Base-by-base conservation (phyloP, 2,888 invertebrate genomes). In the Autographa pulchrina region DNA sequence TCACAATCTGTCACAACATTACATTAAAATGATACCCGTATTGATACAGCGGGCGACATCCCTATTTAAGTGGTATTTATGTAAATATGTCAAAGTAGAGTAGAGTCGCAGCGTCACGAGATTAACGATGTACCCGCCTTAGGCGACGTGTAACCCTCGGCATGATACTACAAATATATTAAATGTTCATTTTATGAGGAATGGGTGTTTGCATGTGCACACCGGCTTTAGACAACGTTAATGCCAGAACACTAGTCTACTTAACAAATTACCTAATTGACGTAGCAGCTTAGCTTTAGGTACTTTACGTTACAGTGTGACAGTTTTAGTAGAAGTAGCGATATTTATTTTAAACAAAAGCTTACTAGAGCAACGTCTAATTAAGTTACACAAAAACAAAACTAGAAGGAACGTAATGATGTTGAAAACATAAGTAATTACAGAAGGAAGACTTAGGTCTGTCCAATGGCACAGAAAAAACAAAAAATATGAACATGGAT, bases 51-150 rank as follows among this genome's bases (percentile, higher is more conserved):
- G 80, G 78, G 78, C 83, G 85, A 85, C 85, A 83, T 82, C 81
- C 72, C 83, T 83, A 85, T 85, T 85, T 87, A 86, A 88, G 88
- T 87, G 86, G 83, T 88, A 86, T 89, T 89, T 89, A 89, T 87
- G 89, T 89, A 88, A 88, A 89, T 89, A 89, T 86, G 87, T 86
- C 87, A 85, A 84, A 87, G 85, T 88, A 87, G 83, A 87, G 83
- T 88, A 85, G 76, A 79, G 67, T 75, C 78, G 84, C 86, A 84
- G 80, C 87, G 86, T 90, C 88, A 87, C 63, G 74, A 89, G 89
- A 91, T 91, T 90, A 91, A 91, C 88, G 90, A 90, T 84, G 86
- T 83, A 77, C 82, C 78, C 74, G 83, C 82, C 79, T 75, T 69
- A 82, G 82, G 85, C 87, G 85, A 85, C 86, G 74, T 72, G 70